phyloP scores from a whole-genome alignment of 2,113 vertebrate species.

The Mesembrinibis cayennensis region DNA sequence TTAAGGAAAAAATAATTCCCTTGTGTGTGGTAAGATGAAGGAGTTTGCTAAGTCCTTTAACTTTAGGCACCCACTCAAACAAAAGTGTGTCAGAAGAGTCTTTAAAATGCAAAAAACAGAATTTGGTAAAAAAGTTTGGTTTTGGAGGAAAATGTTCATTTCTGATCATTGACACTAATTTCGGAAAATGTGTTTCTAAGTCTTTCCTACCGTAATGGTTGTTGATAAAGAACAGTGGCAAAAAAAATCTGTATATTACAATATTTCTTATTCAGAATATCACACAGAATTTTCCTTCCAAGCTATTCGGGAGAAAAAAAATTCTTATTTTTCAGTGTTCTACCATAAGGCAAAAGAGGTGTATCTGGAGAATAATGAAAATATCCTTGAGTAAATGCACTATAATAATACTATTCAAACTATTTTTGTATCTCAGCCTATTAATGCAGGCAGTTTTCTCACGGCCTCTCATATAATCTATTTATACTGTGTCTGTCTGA shows the following conservation, averaged over 20 bases:
- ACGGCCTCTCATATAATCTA: background rate
- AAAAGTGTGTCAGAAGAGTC: background rate
- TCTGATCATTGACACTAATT: background rate
- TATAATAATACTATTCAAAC: background rate
- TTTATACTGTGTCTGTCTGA: constrained; percentile 14
- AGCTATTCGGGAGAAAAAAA: background rate
- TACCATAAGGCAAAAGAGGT: background rate
- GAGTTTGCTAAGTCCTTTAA: background rate
- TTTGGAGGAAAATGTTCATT: background rate
- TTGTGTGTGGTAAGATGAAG: background rate
- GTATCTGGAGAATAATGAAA: background rate
- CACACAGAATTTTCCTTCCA: background rate
- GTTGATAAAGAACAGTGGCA: background rate
- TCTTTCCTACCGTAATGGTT: background rate
- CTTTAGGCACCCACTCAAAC: background rate
- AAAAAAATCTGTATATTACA: rapidly evolving
- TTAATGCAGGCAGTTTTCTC: constrained; percentile 15
- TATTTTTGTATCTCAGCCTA: background rate
- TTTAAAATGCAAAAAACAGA: background rate
- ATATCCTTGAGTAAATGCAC: background rate
- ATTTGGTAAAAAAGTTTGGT: background rate
- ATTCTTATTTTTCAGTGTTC: background rate
- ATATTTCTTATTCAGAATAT: background rate
- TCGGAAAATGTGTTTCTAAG: background rate
- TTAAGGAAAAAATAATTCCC: background rate